Percentiles rank a stretch among this genome's conserved stretches.
Conservation (phyloP, 2,888 invertebrate genomes). For the Fragum sueziense region DNA sequence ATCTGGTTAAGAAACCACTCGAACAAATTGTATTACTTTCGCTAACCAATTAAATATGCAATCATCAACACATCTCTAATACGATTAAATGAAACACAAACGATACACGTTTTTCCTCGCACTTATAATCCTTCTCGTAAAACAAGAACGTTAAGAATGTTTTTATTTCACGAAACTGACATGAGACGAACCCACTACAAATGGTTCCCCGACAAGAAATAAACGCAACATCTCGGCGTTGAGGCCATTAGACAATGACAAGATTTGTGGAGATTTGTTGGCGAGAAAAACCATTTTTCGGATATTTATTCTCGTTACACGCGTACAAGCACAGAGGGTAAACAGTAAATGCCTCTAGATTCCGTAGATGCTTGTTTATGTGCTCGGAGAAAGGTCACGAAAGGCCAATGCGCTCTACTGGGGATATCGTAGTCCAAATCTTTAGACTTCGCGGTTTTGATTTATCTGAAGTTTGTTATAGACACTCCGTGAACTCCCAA, state of each 20-base stretch:
- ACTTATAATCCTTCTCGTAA: background rate
- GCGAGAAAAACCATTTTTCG: background rate
- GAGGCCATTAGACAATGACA: background rate
- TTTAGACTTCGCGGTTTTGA: too few species aligned
- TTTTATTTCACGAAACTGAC: background rate
- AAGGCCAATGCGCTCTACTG: too few species aligned
- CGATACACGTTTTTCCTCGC: too few species aligned
- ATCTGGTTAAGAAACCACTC: too few species aligned
- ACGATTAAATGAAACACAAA: too few species aligned
- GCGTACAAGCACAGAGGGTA: background rate
- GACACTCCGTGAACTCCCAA: too few species aligned
- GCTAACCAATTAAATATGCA: too few species aligned
- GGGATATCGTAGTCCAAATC: too few species aligned
- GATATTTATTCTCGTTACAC: conserved; percentile 7
- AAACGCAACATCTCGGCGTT: background rate
- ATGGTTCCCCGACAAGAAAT: background rate
- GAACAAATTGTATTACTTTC: too few species aligned
- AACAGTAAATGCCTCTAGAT: background rate
- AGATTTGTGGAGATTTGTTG: conserved; percentile 4
- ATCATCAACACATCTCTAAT: too few species aligned
- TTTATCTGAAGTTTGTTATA: too few species aligned
- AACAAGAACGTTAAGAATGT: background rate
- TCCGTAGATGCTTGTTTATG: background rate
- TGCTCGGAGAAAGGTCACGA: background rate
- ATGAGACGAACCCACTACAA: background rate